Base-by-base conservation (phyloP, 2,797 vertebrate species). In the Periophthalmus magnuspinnatus region DNA sequence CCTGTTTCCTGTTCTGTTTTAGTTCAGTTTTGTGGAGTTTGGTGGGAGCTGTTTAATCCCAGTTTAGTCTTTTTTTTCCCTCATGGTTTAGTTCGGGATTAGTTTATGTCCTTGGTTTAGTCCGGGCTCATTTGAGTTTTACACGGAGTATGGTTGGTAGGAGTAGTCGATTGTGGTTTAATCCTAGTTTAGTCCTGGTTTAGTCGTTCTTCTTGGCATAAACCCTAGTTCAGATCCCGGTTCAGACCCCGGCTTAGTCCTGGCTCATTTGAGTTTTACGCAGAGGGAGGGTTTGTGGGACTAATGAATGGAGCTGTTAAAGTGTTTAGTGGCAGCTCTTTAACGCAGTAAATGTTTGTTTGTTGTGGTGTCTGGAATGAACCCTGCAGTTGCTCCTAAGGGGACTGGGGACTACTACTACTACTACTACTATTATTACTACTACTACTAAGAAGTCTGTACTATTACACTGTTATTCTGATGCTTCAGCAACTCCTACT, bases 271-370 rank as follows among this genome's bases (percentile, higher is more conserved):
- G 45, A n/a, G 19, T 56, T 28, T 56, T 28, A 56, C 55, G 24
- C 13, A 65, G 74, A 84, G 77, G 66, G 86, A 70, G 69, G 83
- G 78, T 84, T 81, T 79, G 72, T 91, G 86, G 81, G 81, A 84
- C 86, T 88, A 91, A 93, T 93, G 89, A 88, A 90, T 85, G 89
- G 86, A 81, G 89, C 81, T 73, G 80, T 91, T 92, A 81, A 88
- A 86, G 70, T 74, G 68, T 90, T 91, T 90, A 84, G 83, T 90
- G 81, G 81, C 79, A 72, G 83, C 76, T 85, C 82, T 71, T 78
- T 22, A 48, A 71, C 74, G 88, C 76, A 79, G 81, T 91, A 90
- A 91, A 72, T 69, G 79, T 78, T 86, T 92, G 87, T 92, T 93
- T 92, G 84, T 84, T 89, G 81, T 86, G 77, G 77, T 78, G 89